A percentile compares a stretch with the other conserved stretches of the same genome.
These are phyloP conservation scores for Chiridota heheva DNA, from an alignment of 35 echinoderm and acorn worm genomes.

Conservation along the genomic window DNA sequence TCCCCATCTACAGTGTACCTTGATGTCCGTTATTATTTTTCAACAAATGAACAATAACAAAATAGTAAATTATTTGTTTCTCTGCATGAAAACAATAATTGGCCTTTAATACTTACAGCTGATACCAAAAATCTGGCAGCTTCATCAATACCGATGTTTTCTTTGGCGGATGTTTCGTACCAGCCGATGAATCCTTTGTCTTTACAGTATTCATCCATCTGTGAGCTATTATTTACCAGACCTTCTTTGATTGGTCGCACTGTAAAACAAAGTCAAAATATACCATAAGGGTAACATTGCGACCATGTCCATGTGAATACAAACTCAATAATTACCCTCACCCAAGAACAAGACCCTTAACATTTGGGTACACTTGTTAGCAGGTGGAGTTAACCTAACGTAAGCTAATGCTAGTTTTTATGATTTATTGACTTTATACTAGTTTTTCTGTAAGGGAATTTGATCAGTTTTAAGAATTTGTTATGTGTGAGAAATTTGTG, in stretches of 20 bases:
- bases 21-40: not conserved
- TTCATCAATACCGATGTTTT: conserved; percentile 99
- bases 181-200: conserved; percentile 98
- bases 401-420: no score
- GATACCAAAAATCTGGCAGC: conserved; percentile 90
- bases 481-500: no score
- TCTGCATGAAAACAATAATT: not conserved
- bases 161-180: conserved; percentile 99
- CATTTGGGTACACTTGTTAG: not conserved
- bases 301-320: no score
- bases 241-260: conserved; percentile 99
- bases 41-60: not conserved
- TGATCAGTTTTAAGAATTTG: no score
- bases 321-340: not conserved
- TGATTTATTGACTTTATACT: no score
- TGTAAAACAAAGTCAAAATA: conserved; percentile 20
- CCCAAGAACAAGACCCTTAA: not conserved
- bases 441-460: no score
- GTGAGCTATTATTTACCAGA: conserved; percentile 90
- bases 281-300: no score
- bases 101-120: conserved; percentile 56
- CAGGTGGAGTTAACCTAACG: not conserved
- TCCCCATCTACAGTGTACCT: not conserved
- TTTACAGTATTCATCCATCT: conserved; percentile 99
- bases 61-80: not conserved